Evolutionary conservation across 2,797 vertebrate species (phyloP).

Genomic region (Pipistrellus pygmaeus): DNA sequence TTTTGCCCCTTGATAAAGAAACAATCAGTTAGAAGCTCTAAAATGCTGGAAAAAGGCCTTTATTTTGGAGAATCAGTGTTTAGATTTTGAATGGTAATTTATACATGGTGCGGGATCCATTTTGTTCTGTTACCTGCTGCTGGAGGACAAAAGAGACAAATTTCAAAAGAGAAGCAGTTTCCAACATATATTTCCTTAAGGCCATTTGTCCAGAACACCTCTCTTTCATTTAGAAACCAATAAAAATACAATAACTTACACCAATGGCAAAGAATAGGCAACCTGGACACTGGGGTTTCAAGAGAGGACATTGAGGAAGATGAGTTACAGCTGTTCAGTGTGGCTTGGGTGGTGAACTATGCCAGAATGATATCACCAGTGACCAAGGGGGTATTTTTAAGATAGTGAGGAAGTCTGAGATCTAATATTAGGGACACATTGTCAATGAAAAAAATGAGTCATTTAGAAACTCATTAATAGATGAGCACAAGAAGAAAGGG

Average conservation of each 20-base stretch:
- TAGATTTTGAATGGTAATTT: constrained; percentile 38
- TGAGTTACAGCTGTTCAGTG: background rate
- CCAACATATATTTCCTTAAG: constrained; percentile 22
- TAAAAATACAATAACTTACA: background rate
- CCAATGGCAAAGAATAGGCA: background rate
- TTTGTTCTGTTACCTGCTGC: constrained; percentile 23
- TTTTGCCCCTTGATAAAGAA: background rate
- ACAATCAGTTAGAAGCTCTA: background rate
- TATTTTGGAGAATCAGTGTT: constrained; percentile 1
- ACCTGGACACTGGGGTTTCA: background rate
- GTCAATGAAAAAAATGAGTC: background rate
- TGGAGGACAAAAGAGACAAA: background rate
- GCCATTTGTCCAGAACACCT: background rate
- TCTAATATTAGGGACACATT: background rate
- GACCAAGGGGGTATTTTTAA: background rate
- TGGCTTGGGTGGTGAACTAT: background rate
- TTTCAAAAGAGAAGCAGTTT: constrained; percentile 48
- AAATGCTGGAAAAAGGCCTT: background rate
- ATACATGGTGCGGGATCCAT: background rate
- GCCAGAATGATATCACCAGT: background rate
- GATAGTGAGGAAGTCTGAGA: background rate
- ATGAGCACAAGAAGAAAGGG: background rate
- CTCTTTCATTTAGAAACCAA: background rate
- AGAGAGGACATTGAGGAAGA: background rate
- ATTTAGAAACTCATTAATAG: background rate